Evolutionary conservation across 2,888 invertebrate genomes (phyloP), one percentile per base, ranked within the genome.

Genomic region (Harpalus rubripes): DNA sequence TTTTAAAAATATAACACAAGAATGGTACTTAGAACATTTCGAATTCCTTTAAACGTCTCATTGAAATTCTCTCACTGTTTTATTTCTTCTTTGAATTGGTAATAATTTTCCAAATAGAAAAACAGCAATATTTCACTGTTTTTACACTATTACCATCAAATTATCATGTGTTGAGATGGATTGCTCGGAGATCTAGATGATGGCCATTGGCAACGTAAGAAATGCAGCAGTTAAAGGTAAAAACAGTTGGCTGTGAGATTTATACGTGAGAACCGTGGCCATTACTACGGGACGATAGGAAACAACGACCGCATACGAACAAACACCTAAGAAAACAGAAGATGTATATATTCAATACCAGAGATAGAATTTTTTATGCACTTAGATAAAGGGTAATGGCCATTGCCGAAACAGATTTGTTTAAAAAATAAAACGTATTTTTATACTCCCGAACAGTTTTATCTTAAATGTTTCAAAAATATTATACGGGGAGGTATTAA

Each of bases 201-300:
- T 16, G 41, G 39, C 12, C 39, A 16, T 41, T 15, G 41, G 6
- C 32, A 32, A 10, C 39, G 16, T 72, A 72, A 72, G 32, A 72
- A 72, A 72, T 39, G 72, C 41, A 41, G 39, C 72, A 39, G 72
- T 39, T 72, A 72, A 32, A 72, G 39, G 72, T 72, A 72, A 72
- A 72, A 72, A 72, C 72, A 72, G 32, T 32, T 39, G 72, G 16
- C 72, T 52, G 44, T 52, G 16, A 72, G 72, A 72, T 72, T 72
- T 72, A 72, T 72, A 39, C 41, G 72, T 72, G 72, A 72, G 72
- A 72, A 72, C 72, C 39, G 72, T 15, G 39, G 32, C 32, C 72
- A 72, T 72, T 72, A 72, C 15, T 12, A 16, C 72, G n/a, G 72
- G 32, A 65, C 22, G 65, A 41, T 72, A 72, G 32, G 39, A 72